These are phyloP conservation scores for Steinernema carpocapsae DNA, from an alignment of 2,888 invertebrate genomes.

Conservation along the genomic window DNA sequence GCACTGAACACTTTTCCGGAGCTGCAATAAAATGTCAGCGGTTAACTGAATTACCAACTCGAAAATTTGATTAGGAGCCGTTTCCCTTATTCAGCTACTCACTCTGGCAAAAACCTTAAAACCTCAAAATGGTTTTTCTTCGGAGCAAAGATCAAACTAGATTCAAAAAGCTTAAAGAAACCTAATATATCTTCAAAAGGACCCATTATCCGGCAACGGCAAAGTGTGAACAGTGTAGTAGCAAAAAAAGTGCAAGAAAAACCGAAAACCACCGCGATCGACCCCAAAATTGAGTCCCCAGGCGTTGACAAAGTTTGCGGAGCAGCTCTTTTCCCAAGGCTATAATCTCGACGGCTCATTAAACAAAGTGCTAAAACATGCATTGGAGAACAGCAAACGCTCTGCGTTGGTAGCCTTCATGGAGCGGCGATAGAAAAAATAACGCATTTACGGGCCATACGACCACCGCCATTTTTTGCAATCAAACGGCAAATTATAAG, in stretches of 20 bases:
- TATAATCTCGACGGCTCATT: slow-evolving; percentile 35
- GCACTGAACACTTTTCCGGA: no score
- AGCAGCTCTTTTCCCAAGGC: slow-evolving; percentile 2
- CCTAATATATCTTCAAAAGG: background rate
- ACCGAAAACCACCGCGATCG: background rate
- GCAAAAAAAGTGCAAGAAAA: background rate
- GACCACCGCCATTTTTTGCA: slow-evolving; percentile 11
- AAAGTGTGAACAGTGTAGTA: background rate
- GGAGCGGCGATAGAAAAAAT: background rate
- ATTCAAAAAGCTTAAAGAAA: background rate
- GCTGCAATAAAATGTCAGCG: no score
- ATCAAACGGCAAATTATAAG: background rate
- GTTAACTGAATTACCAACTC: background rate
- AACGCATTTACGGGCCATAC: background rate
- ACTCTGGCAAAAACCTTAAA: no score
- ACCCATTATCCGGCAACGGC: background rate
- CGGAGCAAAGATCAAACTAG: no score
- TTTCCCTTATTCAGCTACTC: no score
- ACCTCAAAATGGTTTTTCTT: no score
- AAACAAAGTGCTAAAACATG: slow-evolving; percentile 19
- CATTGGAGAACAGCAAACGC: background rate
- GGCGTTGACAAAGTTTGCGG: slow-evolving; percentile 34
- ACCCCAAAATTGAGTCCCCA: slow-evolving; percentile 8
- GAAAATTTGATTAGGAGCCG: background rate
- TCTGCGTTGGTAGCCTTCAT: background rate